These are phyloP conservation scores for Nilaparvata lugens DNA, from an alignment of 1,140 invertebrate species.

Conservation along the genomic window DNA sequence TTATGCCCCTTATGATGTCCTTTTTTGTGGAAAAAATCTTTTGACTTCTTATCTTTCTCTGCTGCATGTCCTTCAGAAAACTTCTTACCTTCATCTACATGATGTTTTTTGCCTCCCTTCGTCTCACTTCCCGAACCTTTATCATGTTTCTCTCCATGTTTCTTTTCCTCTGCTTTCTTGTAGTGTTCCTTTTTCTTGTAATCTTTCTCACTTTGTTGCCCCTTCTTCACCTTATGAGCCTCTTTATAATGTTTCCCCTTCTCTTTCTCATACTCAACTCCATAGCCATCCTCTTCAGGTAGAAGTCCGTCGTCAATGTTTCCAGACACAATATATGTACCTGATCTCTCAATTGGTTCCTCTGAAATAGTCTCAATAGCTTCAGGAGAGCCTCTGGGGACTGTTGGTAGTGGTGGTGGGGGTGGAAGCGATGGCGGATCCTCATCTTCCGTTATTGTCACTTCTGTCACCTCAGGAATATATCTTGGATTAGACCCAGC, in stretches of 20 bases:
- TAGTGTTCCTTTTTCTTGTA: conserved; percentile 42
- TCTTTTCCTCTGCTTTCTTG: conserved; percentile 31
- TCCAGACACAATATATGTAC: neutral
- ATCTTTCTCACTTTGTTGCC: conserved; percentile 46
- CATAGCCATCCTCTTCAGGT: conserved; percentile 8
- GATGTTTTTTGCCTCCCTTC: conserved; percentile 28
- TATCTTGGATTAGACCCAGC: neutral
- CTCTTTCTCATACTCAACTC: conserved; percentile 23
- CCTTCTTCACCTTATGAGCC: conserved; percentile 31
- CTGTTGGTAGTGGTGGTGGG: neutral
- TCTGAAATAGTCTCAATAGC: neutral
- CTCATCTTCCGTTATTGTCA: neutral
- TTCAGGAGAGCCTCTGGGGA: neutral
- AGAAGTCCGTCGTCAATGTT: conserved; percentile 2
- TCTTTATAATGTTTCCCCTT: conserved; percentile 24
- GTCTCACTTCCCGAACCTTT: conserved; percentile 24
- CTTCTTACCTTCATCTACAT: conserved; percentile 27
- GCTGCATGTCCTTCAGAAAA: conserved; percentile 38
- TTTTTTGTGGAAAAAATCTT: conserved; percentile 24
- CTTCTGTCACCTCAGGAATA: neutral
- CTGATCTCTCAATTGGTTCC: neutral
- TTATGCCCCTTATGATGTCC: conserved; percentile 55
- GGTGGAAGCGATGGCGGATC: neutral
- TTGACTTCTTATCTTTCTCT: conserved; percentile 27
- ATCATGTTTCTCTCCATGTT: conserved; percentile 26